Percentiles rank a stretch among this genome's conserved stretches.
These are phyloP conservation scores for Heliconius aoede DNA, from an alignment of 2,888 invertebrate species.

Conservation along the genomic window DNA sequence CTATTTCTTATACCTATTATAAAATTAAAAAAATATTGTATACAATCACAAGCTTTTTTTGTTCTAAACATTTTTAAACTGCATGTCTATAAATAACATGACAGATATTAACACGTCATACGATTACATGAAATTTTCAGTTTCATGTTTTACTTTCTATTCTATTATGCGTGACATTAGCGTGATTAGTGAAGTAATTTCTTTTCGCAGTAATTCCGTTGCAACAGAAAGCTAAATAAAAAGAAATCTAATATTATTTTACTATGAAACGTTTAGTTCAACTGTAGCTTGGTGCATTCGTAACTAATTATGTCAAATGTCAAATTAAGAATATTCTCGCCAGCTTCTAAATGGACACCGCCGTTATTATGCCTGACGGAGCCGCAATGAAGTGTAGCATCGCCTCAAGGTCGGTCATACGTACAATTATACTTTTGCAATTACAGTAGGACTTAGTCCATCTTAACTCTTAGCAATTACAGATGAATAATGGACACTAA, in stretches of 20 bases:
- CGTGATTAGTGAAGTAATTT: conserved; percentile 19
- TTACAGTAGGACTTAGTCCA: conserved; percentile 2
- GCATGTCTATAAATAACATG: not conserved
- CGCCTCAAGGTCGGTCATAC: conserved; percentile 67
- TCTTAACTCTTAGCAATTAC: not conserved
- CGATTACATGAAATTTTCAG: conserved; percentile 5
- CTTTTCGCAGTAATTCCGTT: not conserved
- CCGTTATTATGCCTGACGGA: conserved; percentile 53
- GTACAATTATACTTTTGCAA: conserved; percentile 9
- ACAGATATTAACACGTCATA: not conserved
- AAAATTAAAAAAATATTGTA: not conserved
- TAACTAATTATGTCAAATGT: conserved; percentile 10
- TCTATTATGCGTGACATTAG: conserved; percentile 16
- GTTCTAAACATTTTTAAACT: not conserved
- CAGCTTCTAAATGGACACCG: conserved; percentile 1
- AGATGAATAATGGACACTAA: not conserved
- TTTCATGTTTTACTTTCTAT: conserved; percentile 15
- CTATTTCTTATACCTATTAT: not conserved
- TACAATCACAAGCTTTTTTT: not conserved
- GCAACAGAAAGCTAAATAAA: not conserved
- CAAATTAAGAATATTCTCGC: conserved; percentile 21
- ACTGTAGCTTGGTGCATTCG: not conserved
- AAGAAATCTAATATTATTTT: not conserved
- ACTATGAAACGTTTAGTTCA: not conserved
- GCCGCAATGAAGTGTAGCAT: conserved; percentile 67